These are phyloP conservation scores for Cheilosia grossa DNA, from an alignment of 2,888 invertebrate species.

Conservation along the genomic window DNA sequence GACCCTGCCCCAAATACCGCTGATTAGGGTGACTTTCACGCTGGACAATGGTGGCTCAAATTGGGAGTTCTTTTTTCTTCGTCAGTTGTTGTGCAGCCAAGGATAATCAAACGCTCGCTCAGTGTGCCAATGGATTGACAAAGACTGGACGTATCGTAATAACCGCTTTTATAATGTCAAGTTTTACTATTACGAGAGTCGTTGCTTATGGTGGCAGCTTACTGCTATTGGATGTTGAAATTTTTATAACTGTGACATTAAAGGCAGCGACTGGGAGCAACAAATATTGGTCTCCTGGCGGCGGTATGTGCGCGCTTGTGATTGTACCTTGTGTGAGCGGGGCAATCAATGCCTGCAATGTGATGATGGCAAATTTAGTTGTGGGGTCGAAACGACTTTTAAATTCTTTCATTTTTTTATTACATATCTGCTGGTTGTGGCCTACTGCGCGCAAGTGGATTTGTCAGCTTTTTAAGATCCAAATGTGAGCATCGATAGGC, in stretches of 20 bases:
- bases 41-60: conserved; percentile 15
- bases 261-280: conserved; percentile 6
- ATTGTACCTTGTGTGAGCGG: background rate
- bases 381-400: background rate
- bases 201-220: background rate
- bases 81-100: conserved; percentile 22
- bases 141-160: conserved; percentile 1
- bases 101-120: conserved; percentile 23
- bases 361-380: background rate
- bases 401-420: background rate
- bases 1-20: conserved; percentile 17
- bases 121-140: conserved; percentile 18
- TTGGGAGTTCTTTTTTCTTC: conserved; percentile 26
- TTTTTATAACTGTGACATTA: conserved; percentile 11
- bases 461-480: background rate
- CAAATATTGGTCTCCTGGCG: background rate
- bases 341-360: background rate
- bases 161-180: conserved; percentile 54
- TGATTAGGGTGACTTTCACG: background rate
- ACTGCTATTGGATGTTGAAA: conserved; percentile 25
- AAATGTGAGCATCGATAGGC: background rate
- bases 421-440: background rate
- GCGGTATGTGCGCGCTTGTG: background rate
- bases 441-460: no score
- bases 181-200: conserved; percentile 35